phyloP scores from a whole-genome alignment of 2,888 invertebrate species.

The Drosophila sordidula region DNA sequence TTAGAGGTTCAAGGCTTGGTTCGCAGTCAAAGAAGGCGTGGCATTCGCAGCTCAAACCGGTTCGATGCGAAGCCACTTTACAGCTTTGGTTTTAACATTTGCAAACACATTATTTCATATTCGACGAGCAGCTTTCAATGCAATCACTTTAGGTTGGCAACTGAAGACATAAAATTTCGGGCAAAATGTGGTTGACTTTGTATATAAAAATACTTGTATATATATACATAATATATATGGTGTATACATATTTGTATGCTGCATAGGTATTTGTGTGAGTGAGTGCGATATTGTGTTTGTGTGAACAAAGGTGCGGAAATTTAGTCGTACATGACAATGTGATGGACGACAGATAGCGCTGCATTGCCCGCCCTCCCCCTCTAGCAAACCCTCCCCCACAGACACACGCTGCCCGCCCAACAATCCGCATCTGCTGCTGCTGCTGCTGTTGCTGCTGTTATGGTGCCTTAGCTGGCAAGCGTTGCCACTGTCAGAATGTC shows the following conservation, averaged over 20 bases:
- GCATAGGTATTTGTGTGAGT: neutral
- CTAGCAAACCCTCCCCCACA: neutral
- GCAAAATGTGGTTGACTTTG: conserved; percentile 6
- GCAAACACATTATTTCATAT: no score
- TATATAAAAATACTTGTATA: neutral
- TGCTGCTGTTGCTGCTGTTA: conserved; percentile 15
- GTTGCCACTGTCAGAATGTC: conserved; percentile 76
- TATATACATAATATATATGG: neutral
- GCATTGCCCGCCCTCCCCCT: conserved; percentile 28
- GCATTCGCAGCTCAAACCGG: no score
- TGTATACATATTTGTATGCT: neutral
- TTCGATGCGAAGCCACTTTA: no score
- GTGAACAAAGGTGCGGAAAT: conserved; percentile 64
- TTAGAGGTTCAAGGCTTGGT: no score
- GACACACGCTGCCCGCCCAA: neutral
- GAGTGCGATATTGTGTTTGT: conserved; percentile 24
- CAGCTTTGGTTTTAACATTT: no score
- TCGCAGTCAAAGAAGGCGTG: no score
- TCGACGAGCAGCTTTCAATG: no score
- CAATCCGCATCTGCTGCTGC: neutral
- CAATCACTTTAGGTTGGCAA: no score
- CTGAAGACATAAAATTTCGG: neutral
- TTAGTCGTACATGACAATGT: conserved; percentile 74
- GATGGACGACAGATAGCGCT: conserved; percentile 73
- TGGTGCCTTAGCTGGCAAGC: conserved; percentile 29